Conservation (phyloP, 2,113 vertebrate species). For the Sakesphorus luctuosus region DNA sequence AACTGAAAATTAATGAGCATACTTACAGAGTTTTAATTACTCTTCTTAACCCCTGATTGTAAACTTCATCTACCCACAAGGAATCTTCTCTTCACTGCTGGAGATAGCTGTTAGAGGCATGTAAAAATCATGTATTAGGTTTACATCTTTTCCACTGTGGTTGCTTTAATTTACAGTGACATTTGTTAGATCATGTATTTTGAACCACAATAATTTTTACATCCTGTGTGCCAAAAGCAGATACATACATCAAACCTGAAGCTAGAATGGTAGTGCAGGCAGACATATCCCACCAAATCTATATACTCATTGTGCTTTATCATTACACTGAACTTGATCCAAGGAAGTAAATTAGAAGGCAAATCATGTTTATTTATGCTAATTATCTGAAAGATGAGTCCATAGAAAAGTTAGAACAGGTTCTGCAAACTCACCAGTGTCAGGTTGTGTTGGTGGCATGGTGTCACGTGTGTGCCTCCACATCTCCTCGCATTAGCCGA, state of each 20-base stretch:
- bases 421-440: background rate
- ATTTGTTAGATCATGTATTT: background rate
- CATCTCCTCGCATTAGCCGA: background rate
- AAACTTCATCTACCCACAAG: background rate
- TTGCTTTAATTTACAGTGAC: constrained; percentile 6
- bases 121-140: background rate
- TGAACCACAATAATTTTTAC: background rate
- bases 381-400: background rate
- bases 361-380: background rate
- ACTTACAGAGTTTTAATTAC: constrained; percentile 37
- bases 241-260: background rate
- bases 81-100: background rate
- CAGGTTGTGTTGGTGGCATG: background rate
- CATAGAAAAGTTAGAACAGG: background rate
- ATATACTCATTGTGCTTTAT: background rate
- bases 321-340: background rate
- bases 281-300: background rate
- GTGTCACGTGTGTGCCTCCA: background rate
- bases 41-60: background rate
- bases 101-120: background rate
- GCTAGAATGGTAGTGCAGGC: background rate
- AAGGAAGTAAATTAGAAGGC: background rate
- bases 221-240: background rate
- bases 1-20: constrained; percentile 22
- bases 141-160: background rate